Evolutionary conservation across 2,113 vertebrate genomes (phyloP).

Genomic region (Petrocephalus zakoni): DNA sequence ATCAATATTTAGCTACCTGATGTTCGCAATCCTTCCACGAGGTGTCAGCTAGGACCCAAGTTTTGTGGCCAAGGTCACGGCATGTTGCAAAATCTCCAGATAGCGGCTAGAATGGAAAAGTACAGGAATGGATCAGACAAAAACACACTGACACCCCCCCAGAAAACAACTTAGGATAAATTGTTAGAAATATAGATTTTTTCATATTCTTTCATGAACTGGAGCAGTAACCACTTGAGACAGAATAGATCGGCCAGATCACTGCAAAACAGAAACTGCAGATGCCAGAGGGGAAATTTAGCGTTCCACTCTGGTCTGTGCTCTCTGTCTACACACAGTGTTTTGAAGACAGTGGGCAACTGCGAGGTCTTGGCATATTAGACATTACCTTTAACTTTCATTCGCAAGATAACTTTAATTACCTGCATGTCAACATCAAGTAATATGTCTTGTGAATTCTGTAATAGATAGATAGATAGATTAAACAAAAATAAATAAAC

Average conservation of each 20-base stretch:
- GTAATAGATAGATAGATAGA: neutral
- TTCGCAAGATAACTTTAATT: neutral
- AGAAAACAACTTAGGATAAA: neutral
- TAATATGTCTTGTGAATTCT: neutral
- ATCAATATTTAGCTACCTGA: neutral
- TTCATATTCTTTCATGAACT: neutral
- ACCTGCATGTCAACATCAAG: neutral
- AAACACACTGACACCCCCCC: neutral
- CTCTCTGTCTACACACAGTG: neutral
- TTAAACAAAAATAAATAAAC: no score
- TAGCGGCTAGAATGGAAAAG: slow-evolving; percentile 18
- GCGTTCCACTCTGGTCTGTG: neutral
- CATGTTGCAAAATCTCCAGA: neutral
- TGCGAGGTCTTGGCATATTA: neutral
- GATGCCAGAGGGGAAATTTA: neutral
- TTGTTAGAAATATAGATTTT: neutral
- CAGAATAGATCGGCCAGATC: neutral
- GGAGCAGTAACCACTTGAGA: neutral
- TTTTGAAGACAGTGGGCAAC: neutral
- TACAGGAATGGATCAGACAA: neutral
- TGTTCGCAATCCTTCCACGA: slow-evolving; percentile 3
- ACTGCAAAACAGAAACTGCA: slow-evolving; percentile 9
- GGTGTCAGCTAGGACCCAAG: neutral
- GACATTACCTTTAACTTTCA: neutral
- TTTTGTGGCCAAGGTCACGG: neutral